Base-by-base conservation (phyloP, 2,797 vertebrate genomes). In the Micromesistius poutassou region DNA sequence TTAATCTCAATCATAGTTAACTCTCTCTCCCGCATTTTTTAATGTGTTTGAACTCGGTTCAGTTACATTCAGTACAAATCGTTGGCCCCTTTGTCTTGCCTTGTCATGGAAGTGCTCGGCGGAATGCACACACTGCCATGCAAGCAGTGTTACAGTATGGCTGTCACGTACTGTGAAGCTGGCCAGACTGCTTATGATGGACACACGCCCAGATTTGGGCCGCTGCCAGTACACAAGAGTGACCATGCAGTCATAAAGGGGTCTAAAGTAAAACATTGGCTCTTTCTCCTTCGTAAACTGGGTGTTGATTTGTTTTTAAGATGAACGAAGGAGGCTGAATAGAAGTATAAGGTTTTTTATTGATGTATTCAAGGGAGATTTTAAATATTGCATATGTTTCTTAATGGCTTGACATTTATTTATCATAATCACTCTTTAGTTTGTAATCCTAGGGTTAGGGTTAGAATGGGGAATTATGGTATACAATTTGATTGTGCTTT, bases 51-150 rank as follows among this genome's bases (percentile, higher is more conserved):
- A 73, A 71, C 72, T 75, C 78, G 10, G 66, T 55, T 55, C 46
- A 68, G 80, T 83, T 12, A 75, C 72, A 78, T 73, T 79, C 79
- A 83, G 82, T 8, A 77, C 85, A 84, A 82, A 30, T 90, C 80
- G 83, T 82, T 89, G 85, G 81, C 80, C 80, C 74, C 76, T 77
- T 71, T 33, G 83, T 79, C 33, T 75, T 78, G 71, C 77, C 77
- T 71, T 33, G 83, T 79, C 31, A 76, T 78, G 72, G 85, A 90
- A 89, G 88, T 93, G 87, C 89, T 89, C 80, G 85, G 85, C 81
- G 83, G 81, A 81, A 82, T 66, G 74, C 78, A 88, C 62, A 40
- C 13, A 75, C 82, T 90, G 85, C 87, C 89, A 90, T 83, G 83
- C 84, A 91, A 73, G 28, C 76, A 50, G 78, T 68, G 14, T 22